Conservation (phyloP, 2,113 vertebrate species). For the Clinocottus analis region DNA sequence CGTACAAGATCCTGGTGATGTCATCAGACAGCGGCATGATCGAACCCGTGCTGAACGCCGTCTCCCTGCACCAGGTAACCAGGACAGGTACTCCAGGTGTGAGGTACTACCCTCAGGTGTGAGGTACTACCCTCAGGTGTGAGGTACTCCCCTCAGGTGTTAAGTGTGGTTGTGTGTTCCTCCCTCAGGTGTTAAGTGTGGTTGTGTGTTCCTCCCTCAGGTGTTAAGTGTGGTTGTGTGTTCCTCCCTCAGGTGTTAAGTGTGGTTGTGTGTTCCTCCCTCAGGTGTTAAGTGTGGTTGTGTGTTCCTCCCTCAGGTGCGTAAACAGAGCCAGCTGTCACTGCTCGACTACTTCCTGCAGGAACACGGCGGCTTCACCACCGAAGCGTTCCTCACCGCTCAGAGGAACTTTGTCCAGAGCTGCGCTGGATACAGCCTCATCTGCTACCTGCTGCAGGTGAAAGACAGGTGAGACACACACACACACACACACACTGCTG, state of each 20-base stretch:
- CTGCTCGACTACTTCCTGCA: slow-evolving; percentile 95
- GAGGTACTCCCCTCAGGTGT: too few relatives aligned
- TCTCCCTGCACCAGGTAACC: slow-evolving; percentile 92
- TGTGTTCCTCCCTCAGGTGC: slow-evolving; percentile 73
- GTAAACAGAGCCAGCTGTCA: slow-evolving; percentile 94
- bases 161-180: too few relatives aligned
- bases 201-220: too few relatives aligned
- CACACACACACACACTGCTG: too few relatives aligned
- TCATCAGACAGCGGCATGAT: slow-evolving; percentile 98
- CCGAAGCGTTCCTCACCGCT: slow-evolving; percentile 91
- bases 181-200: too few relatives aligned
- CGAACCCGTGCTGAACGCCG: slow-evolving; percentile 95
- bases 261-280: too few relatives aligned
- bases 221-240: too few relatives aligned
- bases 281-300: neutral
- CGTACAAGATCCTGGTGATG: slow-evolving; percentile 97
- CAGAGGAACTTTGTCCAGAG: slow-evolving; percentile 96
- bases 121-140: too few relatives aligned
- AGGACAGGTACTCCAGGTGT: neutral
- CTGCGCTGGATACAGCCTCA: slow-evolving; percentile 93
- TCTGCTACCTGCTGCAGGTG: slow-evolving; percentile 97
- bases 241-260: too few relatives aligned
- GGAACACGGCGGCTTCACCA: slow-evolving; percentile 91
- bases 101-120: too few relatives aligned
- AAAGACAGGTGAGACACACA: slow-evolving; percentile 64